Evolutionary conservation across 2,888 invertebrate genomes (phyloP), one percentile per base, ranked within the genome.

Genomic region (Cantharis flavilabris): DNA sequence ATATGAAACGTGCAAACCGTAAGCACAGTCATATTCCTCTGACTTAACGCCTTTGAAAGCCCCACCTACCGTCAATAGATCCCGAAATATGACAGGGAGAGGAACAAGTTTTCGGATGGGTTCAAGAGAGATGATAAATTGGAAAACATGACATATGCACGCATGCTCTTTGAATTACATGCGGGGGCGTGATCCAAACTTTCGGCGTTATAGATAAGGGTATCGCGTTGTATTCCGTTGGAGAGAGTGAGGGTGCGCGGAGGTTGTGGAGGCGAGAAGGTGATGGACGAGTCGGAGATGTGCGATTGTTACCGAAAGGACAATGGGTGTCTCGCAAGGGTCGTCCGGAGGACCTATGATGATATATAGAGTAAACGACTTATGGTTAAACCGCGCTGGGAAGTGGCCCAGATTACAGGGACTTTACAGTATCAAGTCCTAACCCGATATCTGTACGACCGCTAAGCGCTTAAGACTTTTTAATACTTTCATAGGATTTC

Each of bases 301-400:
- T 83, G 84, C 84, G 84, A 84, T 81, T 80, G 82, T 80, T 77
- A 81, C 86, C 87, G 87, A 86, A 84, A 85, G 76, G 77, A 77
- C 76, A 73, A 80, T 84, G 81, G 82, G 81, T 83, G 83, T 86
- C 86, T 87, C 89, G 88, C 71, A 77, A 79, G 79, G 89, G 88
- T 89, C 90, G 90, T 91, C 78, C 78, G 71, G 80, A 70, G 76
- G 79, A 82, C 85, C 85, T 85, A 85, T 84, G 91, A 92, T 92
- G 92, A 92, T 92, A 92, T 92, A 92, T 92, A 92, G 92, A 92
- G 92, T 92, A 91, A 91, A 90, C 91, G 92, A 92, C 92, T 92
- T 92, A 92, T 91, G 87, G 91, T 92, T 92, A 92, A 92, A 92
- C 92, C 92, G 92, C 91, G 92, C 89, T 92, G 92, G 92, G 92